phyloP scores from a whole-genome alignment of 2,888 invertebrate species.

The Cephus runcator region DNA sequence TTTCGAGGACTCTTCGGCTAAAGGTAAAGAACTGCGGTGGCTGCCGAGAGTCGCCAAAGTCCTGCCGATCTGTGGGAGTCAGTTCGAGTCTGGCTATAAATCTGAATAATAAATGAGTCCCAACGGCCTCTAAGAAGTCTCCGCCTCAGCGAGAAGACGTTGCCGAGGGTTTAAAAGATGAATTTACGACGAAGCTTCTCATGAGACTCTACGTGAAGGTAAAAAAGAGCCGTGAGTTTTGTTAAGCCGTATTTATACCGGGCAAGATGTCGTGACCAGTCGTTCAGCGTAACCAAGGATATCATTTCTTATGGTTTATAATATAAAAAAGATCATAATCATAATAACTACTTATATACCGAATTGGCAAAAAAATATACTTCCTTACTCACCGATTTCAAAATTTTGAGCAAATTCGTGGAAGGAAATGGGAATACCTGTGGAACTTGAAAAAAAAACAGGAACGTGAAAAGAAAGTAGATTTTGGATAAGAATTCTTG shows the following conservation, averaged over 20 bases:
- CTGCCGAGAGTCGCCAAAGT: conserved; percentile 41
- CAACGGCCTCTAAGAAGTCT: conserved; percentile 65
- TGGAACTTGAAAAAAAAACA: background rate
- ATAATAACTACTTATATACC: background rate
- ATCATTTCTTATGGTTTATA: conserved; percentile 4
- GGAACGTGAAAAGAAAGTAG: background rate
- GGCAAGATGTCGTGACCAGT: conserved; percentile 1
- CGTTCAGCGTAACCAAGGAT: background rate
- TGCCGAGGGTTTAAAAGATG: conserved; percentile 59
- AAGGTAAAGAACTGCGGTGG: conserved; percentile 25
- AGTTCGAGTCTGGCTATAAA: conserved; percentile 63
- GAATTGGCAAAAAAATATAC: background rate
- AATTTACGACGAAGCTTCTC: conserved; percentile 52
- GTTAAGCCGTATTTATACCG: conserved; percentile 17
- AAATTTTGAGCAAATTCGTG: background rate
- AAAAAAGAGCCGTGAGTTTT: conserved; percentile 12
- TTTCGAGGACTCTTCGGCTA: conserved; percentile 49
- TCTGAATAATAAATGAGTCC: conserved; percentile 66
- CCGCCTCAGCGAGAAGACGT: conserved; percentile 62
- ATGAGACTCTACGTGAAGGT: background rate
- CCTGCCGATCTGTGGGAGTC: conserved; percentile 65
- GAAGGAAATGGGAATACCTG: background rate
- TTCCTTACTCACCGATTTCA: background rate
- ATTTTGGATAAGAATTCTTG: conserved; percentile 9
- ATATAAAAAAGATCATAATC: background rate